Conservation (phyloP, 2,888 invertebrate species). For the Eucriotettix oculatus region DNA sequence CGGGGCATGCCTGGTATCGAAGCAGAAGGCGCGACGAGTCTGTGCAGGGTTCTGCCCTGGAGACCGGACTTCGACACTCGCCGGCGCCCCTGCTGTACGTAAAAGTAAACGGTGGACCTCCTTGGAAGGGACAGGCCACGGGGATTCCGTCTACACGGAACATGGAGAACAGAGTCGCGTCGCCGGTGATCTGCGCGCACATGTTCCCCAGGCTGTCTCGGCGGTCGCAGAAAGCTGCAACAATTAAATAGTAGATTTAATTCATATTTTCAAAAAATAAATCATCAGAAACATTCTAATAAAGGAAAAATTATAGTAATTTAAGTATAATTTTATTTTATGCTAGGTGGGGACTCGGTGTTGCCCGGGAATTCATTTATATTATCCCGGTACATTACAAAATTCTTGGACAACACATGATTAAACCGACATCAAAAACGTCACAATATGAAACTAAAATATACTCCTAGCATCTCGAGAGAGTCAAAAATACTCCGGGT, state of each 20-base stretch:
- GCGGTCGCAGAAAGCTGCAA: slow-evolving; percentile 55
- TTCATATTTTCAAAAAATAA: no score
- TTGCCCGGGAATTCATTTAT: no score
- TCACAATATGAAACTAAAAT: no score
- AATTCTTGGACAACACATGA: no score
- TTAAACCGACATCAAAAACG: no score
- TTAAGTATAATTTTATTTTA: no score
- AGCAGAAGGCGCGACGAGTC: slow-evolving; percentile 78
- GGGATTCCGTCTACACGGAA: slow-evolving; percentile 62
- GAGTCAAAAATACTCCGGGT: no score
- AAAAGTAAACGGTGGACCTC: slow-evolving; percentile 65
- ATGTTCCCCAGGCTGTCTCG: slow-evolving; percentile 61
- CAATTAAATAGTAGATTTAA: slow-evolving; percentile 1
- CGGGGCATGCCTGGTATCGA: slow-evolving; percentile 86
- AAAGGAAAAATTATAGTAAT: no score
- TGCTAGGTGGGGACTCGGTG: no score
- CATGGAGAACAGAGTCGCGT: slow-evolving; percentile 76
- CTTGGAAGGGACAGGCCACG: slow-evolving; percentile 74
- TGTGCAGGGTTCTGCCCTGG: slow-evolving; percentile 85
- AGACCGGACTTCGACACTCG: slow-evolving; percentile 74
- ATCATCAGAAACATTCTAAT: no score
- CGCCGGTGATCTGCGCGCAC: slow-evolving; percentile 75
- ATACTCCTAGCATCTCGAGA: no score
- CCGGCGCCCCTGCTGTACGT: slow-evolving; percentile 77
- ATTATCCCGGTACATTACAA: no score